phyloP scores from a whole-genome alignment of 1,140 invertebrate genomes.

The Bicyclus anynana region DNA sequence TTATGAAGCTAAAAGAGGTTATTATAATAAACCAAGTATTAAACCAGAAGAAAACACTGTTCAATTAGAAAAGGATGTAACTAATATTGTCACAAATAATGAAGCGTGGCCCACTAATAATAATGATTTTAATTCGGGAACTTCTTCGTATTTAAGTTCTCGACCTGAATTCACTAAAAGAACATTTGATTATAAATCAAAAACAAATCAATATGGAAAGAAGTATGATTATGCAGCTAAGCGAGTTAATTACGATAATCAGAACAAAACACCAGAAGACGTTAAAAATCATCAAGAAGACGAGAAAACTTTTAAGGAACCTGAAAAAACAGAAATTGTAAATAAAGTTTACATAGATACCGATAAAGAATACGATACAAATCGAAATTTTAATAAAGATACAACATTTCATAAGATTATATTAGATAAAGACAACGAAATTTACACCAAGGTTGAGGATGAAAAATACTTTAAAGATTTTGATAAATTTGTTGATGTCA shows the following conservation, averaged over 20 bases:
- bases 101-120: constrained; percentile 29
- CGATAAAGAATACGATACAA: constrained; percentile 5
- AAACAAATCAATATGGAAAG: constrained; percentile 45
- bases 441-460: neutral
- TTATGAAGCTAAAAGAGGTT: constrained; percentile 25
- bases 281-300: too few relatives aligned
- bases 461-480: neutral
- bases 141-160: constrained; percentile 19
- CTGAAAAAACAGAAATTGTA: constrained; percentile 13
- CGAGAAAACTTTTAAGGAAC: neutral
- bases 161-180: constrained; percentile 33
- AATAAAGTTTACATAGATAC: constrained; percentile 18
- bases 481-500: neutral
- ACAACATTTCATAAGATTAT: neutral
- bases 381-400: neutral
- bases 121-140: constrained; percentile 16
- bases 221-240: constrained; percentile 31
- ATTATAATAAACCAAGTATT: constrained; percentile 16
- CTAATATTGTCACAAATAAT: too few relatives aligned
- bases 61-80: too few relatives aligned
- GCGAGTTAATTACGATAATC: constrained; percentile 18
- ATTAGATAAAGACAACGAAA: neutral
- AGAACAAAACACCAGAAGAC: neutral
- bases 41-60: constrained; percentile 21
- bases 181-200: constrained; percentile 48